A percentile compares a stretch with the other conserved stretches of the same genome.
Conservation (phyloP, 1,140 invertebrate species). For the Coptotermes formosanus region DNA sequence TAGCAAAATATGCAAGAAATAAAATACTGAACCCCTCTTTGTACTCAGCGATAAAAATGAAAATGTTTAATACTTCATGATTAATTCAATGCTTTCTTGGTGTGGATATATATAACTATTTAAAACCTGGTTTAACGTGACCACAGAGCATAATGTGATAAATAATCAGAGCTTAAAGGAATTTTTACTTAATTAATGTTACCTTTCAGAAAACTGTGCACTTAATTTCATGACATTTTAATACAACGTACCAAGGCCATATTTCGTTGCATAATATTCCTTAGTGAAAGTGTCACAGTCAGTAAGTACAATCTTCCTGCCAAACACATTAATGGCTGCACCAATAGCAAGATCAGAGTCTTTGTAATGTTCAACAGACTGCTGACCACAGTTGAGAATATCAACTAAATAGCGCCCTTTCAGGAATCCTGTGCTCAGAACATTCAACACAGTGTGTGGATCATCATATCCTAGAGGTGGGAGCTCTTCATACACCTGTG, state of each 20-base stretch:
- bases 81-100: too few relatives aligned
- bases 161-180: too few relatives aligned
- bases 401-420: slow-evolving; percentile 63
- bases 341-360: slow-evolving; percentile 79
- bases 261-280: slow-evolving; percentile 72
- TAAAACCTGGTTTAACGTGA: too few relatives aligned
- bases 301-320: slow-evolving; percentile 74
- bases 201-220: too few relatives aligned
- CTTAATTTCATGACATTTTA: too few relatives aligned
- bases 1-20: too few relatives aligned
- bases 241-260: slow-evolving; percentile 51
- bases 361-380: slow-evolving; percentile 59
- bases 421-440: slow-evolving; percentile 58
- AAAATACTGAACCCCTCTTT: too few relatives aligned
- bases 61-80: too few relatives aligned
- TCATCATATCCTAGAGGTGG: slow-evolving; percentile 59
- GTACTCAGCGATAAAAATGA: too few relatives aligned
- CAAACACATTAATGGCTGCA: slow-evolving; percentile 73
- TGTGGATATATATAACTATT: too few relatives aligned
- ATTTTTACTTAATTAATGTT: too few relatives aligned
- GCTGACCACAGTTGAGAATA: slow-evolving; percentile 53
- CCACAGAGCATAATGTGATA: too few relatives aligned
- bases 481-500: slow-evolving; percentile 49
- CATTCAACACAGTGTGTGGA: slow-evolving; percentile 66
- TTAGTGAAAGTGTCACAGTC: slow-evolving; percentile 86